A percentile compares a stretch with the other conserved stretches of the same genome.
phyloP scores from a whole-genome alignment of 1,140 invertebrate genomes.

The Homarus americanus region DNA sequence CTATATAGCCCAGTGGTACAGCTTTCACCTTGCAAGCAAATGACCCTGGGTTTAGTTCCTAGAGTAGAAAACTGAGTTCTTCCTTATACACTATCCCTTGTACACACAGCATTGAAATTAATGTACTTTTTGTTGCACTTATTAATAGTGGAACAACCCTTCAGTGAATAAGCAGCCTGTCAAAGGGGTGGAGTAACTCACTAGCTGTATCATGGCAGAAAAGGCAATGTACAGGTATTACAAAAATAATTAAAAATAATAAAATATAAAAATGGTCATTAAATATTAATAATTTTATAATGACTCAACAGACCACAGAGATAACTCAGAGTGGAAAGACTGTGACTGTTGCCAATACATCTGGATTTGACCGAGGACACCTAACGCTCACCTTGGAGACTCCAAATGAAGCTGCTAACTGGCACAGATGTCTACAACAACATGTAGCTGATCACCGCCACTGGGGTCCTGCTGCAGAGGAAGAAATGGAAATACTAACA shows the following conservation, averaged over 20 bases:
- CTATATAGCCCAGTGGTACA: too few relatives aligned
- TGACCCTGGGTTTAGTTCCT: too few relatives aligned
- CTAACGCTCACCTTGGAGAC: conserved; percentile 61
- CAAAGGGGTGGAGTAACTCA: too few relatives aligned
- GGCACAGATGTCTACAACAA: conserved; percentile 76
- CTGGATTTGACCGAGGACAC: conserved; percentile 59
- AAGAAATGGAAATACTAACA: conserved; percentile 82
- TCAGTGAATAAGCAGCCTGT: too few relatives aligned
- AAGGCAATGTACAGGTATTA: too few relatives aligned
- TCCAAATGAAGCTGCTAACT: conserved; percentile 18
- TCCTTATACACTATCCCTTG: too few relatives aligned
- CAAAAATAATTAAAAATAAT: background rate
- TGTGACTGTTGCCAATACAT: conserved; percentile 76
- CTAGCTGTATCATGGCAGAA: too few relatives aligned
- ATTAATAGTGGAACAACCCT: too few relatives aligned
- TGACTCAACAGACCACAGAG: conserved; percentile 46
- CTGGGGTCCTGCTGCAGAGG: conserved; percentile 84
- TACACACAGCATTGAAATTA: too few relatives aligned
- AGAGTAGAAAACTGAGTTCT: too few relatives aligned
- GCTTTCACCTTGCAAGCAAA: too few relatives aligned
- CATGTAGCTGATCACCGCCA: conserved; percentile 80
- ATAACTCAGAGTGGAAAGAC: conserved; percentile 76
- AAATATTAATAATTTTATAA: background rate
- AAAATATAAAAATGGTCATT: background rate
- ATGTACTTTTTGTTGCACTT: too few relatives aligned